Conservation (phyloP, 2,797 vertebrate species). For the Vultur gryphus region DNA sequence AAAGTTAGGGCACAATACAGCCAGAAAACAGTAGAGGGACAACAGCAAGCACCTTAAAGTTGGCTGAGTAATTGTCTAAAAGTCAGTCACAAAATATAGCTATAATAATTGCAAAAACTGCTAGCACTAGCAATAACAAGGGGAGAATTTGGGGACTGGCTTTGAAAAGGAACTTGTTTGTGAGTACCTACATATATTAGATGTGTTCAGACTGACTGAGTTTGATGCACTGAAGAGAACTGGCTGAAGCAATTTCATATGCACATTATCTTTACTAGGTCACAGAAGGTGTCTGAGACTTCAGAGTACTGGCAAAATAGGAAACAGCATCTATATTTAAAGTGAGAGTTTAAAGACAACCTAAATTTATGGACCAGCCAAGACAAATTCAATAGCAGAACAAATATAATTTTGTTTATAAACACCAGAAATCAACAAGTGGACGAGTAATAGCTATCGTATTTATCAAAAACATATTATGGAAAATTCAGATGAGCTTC, state of each 20-base stretch:
- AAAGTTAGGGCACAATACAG: neutral
- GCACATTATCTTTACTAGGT: neutral
- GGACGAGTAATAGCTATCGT: neutral
- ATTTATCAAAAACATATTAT: neutral
- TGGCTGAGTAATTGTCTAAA: neutral
- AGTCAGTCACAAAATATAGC: neutral
- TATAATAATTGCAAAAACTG: neutral
- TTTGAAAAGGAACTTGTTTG: neutral
- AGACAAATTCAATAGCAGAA: neutral
- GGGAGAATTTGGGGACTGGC: neutral
- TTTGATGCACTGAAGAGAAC: neutral
- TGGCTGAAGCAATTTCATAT: neutral
- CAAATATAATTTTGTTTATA: neutral
- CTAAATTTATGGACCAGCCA: neutral
- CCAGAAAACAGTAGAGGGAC: neutral
- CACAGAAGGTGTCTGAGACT: neutral
- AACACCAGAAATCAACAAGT: neutral
- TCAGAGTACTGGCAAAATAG: neutral
- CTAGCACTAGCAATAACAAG: neutral
- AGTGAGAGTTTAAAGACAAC: neutral
- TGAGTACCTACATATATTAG: neutral
- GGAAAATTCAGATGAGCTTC: neutral
- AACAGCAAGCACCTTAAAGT: neutral
- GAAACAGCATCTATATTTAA: neutral
- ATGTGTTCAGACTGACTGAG: neutral